Evolutionary conservation across 2,797 vertebrate species (phyloP), one percentile per base, ranked within the genome.

Genomic region (Labroides dimidiatus): DNA sequence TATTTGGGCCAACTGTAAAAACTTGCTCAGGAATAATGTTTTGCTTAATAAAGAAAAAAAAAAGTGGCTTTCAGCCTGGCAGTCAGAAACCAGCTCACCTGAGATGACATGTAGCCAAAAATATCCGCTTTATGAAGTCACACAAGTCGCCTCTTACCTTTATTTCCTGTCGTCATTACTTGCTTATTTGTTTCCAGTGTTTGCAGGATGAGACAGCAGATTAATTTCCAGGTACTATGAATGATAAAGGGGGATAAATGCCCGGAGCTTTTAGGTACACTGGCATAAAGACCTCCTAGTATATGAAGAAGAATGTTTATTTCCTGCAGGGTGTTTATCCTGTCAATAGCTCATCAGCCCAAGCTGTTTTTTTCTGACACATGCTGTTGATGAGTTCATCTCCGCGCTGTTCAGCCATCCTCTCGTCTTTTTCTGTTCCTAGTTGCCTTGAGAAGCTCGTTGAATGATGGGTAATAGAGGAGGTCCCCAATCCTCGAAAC

Each of bases 1-100:
- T 90, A 72, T 92, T 90, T 85, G 87, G 89, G 87, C 82, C 84
- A 64, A 87, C 82, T 86, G 75, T 90, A 86, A 89, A 64, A 84
- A 85, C 76, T 75, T 82, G 88, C 91, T 92, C 91, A 92, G 91
- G 91, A 89, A 92, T 89, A 57, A 75, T 72, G 47, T 86, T 80
- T 55, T 73, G 76, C 56, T 55, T 5, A 39, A 36, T 3, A 36
- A 9, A 36, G 11, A 36, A 36, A 39, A 59, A 85, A 74, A 60
- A 52, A 49, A 59, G 63, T 75, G 81, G 64, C 41, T 47, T 69
- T 85, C 54, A 74, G 56, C 73, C 55, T 50, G 43, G 58, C 67
- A 80, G 67, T 77, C 55, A 54, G 65, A 67, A 23, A 14, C 72
- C 69, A 70, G 66, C 55, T 76, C 63, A 62, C 59, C 62, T 72